These are phyloP conservation scores for Collichthys lucidus DNA, from an alignment of 2,113 vertebrate genomes.

Conservation along the genomic window DNA sequence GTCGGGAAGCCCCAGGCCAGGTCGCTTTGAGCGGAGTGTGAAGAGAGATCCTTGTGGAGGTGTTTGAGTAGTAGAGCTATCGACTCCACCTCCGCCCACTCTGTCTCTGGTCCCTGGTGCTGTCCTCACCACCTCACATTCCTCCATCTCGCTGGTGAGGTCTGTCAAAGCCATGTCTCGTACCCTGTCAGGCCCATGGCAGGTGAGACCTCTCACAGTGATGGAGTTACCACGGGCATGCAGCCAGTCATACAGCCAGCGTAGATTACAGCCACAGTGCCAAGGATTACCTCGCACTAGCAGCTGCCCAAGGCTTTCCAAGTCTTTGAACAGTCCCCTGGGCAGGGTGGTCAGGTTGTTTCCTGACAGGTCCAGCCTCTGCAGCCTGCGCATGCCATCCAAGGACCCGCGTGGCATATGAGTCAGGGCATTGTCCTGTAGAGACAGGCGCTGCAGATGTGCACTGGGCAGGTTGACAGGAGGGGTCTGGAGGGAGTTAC, in stretches of 20 bases:
- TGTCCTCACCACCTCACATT: slow-evolving; percentile 87
- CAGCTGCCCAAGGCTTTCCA: slow-evolving; percentile 90
- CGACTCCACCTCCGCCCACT: slow-evolving; percentile 68
- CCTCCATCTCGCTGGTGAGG: slow-evolving; percentile 90
- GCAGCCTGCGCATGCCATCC: slow-evolving; percentile 88
- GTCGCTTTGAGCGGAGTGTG: slow-evolving; percentile 90
- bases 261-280: slow-evolving; percentile 94
- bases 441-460: slow-evolving; percentile 89
- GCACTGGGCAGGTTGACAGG: slow-evolving; percentile 90
- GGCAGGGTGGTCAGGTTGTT: slow-evolving; percentile 96
- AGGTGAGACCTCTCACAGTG: slow-evolving; percentile 91
- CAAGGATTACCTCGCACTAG: slow-evolving; percentile 94
- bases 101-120: slow-evolving; percentile 66
- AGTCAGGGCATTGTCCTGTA: slow-evolving; percentile 94
- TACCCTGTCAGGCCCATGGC: slow-evolving; percentile 90
- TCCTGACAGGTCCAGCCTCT: slow-evolving; percentile 92
- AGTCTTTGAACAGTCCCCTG: slow-evolving; percentile 90
- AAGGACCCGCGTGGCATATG: slow-evolving; percentile 91
- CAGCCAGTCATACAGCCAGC: slow-evolving; percentile 95
- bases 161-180: slow-evolving; percentile 91
- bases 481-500: slow-evolving; percentile 92
- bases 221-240: slow-evolving; percentile 87
- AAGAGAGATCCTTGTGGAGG: slow-evolving; percentile 92
- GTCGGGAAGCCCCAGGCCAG: slow-evolving; percentile 88
- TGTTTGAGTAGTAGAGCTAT: slow-evolving; percentile 87